These are phyloP conservation scores for Imbricaverruca yamaguchii DNA, from an alignment of 2,888 invertebrate genomes.

Conservation along the genomic window DNA sequence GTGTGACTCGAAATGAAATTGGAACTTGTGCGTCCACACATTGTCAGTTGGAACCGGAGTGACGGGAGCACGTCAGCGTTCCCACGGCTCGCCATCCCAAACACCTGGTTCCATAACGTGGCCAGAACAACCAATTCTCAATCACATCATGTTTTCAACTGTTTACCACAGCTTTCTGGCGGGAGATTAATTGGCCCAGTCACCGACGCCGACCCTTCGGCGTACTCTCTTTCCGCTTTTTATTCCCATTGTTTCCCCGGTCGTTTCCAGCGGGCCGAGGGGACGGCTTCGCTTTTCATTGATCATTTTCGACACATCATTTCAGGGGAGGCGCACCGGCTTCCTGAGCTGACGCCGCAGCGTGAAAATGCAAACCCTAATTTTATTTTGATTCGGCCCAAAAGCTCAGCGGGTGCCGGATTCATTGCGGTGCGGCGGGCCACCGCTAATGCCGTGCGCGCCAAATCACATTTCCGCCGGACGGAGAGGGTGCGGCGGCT, in stretches of 20 bases:
- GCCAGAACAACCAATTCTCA: not conserved
- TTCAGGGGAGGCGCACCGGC: not conserved
- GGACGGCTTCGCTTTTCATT: constrained; percentile 15
- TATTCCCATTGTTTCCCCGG: constrained; percentile 14
- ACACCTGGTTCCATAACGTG: no score
- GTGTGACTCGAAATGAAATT: no score
- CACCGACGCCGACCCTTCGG: not conserved
- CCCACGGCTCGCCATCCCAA: no score
- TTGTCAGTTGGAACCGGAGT: no score
- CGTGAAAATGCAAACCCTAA: constrained; percentile 19
- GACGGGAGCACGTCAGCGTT: no score
- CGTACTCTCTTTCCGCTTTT: constrained; percentile 5
- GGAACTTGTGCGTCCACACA: no score
- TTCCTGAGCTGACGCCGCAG: not conserved
- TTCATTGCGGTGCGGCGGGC: not conserved
- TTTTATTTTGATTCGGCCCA: constrained; percentile 15
- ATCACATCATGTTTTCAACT: not conserved
- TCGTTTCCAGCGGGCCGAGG: not conserved
- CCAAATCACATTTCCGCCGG: not conserved
- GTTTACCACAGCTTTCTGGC: not conserved
- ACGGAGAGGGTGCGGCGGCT: no score
- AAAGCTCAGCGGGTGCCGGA: constrained; percentile 6
- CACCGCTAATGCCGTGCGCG: not conserved
- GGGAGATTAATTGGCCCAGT: constrained; percentile 5
- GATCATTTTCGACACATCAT: constrained; percentile 21